A percentile compares a stretch with the other conserved stretches of the same genome.
phyloP scores from a whole-genome alignment of 2,113 vertebrate genomes.

The Isurus oxyrinchus region DNA sequence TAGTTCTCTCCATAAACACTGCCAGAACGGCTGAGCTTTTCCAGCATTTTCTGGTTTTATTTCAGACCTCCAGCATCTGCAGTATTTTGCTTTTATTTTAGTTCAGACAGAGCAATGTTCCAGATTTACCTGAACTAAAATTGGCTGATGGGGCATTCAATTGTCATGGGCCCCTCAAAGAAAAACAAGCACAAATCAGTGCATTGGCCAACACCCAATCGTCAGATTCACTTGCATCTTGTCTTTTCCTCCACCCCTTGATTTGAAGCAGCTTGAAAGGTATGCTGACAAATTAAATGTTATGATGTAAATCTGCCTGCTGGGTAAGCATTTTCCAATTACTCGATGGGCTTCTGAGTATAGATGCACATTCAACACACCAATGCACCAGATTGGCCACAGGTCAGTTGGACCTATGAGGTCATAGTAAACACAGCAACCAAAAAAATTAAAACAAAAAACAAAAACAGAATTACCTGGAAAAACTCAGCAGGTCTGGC shows the following conservation, averaged over 20 bases:
- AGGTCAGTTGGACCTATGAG: neutral
- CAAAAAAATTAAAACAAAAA: too few species aligned
- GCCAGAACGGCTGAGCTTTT: too few species aligned
- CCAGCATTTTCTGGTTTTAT: too few species aligned
- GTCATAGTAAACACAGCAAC: neutral
- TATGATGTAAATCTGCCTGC: neutral
- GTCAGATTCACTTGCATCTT: neutral
- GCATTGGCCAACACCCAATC: neutral
- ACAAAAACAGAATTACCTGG: too few species aligned
- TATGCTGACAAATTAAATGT: neutral
- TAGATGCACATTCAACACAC: neutral
- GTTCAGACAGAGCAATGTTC: neutral
- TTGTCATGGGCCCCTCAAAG: neutral
- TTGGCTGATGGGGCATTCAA: neutral
- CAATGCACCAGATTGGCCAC: neutral
- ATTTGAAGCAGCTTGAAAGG: neutral
- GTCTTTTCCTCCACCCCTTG: neutral
- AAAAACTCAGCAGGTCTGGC: too few species aligned
- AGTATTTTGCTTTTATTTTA: too few species aligned
- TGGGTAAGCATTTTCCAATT: neutral
- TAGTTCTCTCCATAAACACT: too few species aligned
- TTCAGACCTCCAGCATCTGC: too few species aligned
- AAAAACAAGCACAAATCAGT: neutral
- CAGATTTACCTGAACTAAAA: neutral
- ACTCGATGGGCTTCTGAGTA: neutral